Conservation (phyloP, 1,140 invertebrate species). For the Diabrotica undecimpunctata region DNA sequence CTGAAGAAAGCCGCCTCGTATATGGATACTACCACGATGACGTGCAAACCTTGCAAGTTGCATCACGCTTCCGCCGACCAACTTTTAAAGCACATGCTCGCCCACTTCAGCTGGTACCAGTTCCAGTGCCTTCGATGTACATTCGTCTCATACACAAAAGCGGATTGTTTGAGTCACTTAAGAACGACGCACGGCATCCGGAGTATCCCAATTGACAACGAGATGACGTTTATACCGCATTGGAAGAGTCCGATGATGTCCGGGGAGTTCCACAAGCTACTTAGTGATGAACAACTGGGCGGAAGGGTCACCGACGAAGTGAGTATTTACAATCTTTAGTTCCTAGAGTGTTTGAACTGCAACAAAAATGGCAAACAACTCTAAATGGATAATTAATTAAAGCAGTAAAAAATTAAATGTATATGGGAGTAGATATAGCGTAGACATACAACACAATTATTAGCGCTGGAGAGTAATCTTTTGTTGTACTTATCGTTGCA, state of each 20-base stretch:
- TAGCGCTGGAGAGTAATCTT: too few species aligned
- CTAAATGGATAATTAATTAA: too few species aligned
- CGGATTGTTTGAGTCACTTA: slow-evolving; percentile 46
- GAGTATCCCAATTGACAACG: slow-evolving; percentile 37
- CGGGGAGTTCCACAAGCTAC: slow-evolving; percentile 29
- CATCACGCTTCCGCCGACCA: slow-evolving; percentile 42
- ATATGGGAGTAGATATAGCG: too few species aligned
- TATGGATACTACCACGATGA: slow-evolving; percentile 33
- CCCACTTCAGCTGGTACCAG: slow-evolving; percentile 49
- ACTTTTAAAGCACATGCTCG: slow-evolving; percentile 48
- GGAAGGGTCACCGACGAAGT: slow-evolving; percentile 21
- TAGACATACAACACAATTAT: too few species aligned
- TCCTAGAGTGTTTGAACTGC: too few species aligned
- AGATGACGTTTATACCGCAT: slow-evolving; percentile 42
- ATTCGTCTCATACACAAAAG: slow-evolving; percentile 47
- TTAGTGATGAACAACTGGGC: slow-evolving; percentile 7
- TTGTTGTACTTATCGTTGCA: too few species aligned
- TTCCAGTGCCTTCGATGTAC: slow-evolving; percentile 48
- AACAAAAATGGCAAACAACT: too few species aligned
- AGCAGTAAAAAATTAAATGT: too few species aligned
- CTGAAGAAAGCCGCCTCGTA: slow-evolving; percentile 19
- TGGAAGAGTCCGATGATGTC: slow-evolving; percentile 37
- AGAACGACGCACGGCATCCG: slow-evolving; percentile 43
- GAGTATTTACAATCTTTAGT: not conserved
- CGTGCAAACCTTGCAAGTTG: slow-evolving; percentile 46